A percentile compares a stretch with the other conserved stretches of the same genome.
phyloP scores from a whole-genome alignment of 2,797 vertebrate genomes.

The Antennarius maculatus region DNA sequence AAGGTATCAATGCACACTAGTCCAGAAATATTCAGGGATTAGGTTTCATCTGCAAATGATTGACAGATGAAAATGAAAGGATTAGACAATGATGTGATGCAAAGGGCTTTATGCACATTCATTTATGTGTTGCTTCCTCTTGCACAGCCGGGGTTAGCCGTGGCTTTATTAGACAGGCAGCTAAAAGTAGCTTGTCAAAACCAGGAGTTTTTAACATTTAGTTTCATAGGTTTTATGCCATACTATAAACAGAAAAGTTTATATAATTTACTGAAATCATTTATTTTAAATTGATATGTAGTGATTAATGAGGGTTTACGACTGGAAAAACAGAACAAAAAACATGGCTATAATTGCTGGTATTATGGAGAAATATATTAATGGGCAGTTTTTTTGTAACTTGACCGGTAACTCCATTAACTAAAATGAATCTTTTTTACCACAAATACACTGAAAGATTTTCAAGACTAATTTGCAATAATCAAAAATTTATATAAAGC shows the following conservation, averaged over 20 bases:
- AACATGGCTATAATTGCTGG: background rate
- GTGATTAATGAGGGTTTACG: background rate
- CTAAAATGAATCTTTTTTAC: background rate
- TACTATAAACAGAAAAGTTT: background rate
- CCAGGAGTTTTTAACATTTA: slow-evolving; percentile 39
- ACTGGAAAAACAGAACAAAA: background rate
- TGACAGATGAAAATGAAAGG: slow-evolving; percentile 69
- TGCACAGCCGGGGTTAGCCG: slow-evolving; percentile 36
- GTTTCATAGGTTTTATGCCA: slow-evolving; percentile 27
- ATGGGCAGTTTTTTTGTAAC: slow-evolving; percentile 1
- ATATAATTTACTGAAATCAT: background rate
- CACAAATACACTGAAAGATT: background rate
- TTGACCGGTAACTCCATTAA: background rate
- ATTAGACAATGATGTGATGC: slow-evolving; percentile 71
- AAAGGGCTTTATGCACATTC: slow-evolving; percentile 70
- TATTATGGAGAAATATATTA: slow-evolving; percentile 20
- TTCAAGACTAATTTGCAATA: background rate
- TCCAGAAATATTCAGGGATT: slow-evolving; percentile 65
- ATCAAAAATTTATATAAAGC: background rate
- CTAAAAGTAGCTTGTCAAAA: slow-evolving; percentile 54
- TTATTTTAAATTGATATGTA: background rate
- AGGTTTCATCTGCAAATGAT: slow-evolving; percentile 64
- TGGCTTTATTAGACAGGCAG: slow-evolving; percentile 54
- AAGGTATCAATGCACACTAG: slow-evolving; percentile 57
- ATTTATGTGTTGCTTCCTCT: slow-evolving; percentile 53